Evolutionary conservation across 1,140 invertebrate genomes (phyloP), one percentile per base, ranked within the genome.

Genomic region (Euwallacea similis): DNA sequence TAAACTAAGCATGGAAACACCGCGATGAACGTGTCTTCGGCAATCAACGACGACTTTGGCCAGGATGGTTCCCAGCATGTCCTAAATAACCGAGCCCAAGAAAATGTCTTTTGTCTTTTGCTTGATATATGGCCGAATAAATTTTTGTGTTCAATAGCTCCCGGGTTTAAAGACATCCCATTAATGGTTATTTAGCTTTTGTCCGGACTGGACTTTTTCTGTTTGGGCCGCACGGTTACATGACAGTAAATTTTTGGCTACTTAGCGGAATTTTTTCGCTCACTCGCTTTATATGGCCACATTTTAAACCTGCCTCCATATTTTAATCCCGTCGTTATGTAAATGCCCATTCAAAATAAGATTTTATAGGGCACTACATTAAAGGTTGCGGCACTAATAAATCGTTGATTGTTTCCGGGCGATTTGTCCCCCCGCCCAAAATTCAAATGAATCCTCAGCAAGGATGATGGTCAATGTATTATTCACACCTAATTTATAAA

Each of bases 91-190:
- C 63, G 53, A 9, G 44, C 42, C 41, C 11, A 60, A 59, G 66
- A 68, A 69, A 62, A 70, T 58, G 69, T 70, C 69, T 59, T 70
- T 70, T 69, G 69, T 70, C 69, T 70, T 70, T 70, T 65, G 42
- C 11, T 70, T 70, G 61, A 70, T 70, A 70, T 70, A 70, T 56
- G 61, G 54, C 61, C 7, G 60, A 63, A 65, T 59, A 65, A 64
- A 70, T 63, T 63, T 70, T 70, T 65, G 21, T 33, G 68, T 70
- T 47, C 54, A 70, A 64, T 61, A 70, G 69, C 69, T 70, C 69
- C 69, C 42, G 69, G 61, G 42, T 65, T 56, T 64, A n/a, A 70
- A 70, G 47, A 69, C 67, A 69, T 63, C 59, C 69, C 69, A 70
- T 64, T 70, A 70, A 70, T 63, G 62, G 62, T 44, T 63, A 69